A percentile compares a stretch with the other conserved stretches of the same genome.
Evolutionary conservation across 1,140 invertebrate genomes (phyloP).

Genomic region (Bombus superbus): DNA sequence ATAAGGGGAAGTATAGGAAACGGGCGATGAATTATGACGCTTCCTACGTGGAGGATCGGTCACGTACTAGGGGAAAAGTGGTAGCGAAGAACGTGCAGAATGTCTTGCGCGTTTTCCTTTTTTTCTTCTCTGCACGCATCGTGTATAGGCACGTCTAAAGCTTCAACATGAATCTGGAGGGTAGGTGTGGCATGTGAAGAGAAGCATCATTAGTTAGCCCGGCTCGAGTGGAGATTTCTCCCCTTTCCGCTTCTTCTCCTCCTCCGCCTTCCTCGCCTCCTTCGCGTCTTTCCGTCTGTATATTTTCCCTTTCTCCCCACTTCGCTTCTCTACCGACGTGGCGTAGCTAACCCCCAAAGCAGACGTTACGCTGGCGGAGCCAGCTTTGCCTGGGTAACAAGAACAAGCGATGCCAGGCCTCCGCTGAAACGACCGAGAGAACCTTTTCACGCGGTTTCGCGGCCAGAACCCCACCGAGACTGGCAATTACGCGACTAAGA

Average conservation of each 20-base stretch:
- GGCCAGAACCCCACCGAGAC: background rate
- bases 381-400: slow-evolving; percentile 28
- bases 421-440: slow-evolving; percentile 20
- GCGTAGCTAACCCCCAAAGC: slow-evolving; percentile 22
- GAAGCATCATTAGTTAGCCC: slow-evolving; percentile 75
- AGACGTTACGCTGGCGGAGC: slow-evolving; percentile 4
- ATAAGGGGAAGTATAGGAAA: background rate
- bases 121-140: slow-evolving; percentile 18
- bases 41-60: slow-evolving; percentile 22
- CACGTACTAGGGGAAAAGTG: background rate
- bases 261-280: slow-evolving; percentile 42
- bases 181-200: slow-evolving; percentile 63
- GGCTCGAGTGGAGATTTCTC: slow-evolving; percentile 61
- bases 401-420: slow-evolving; percentile 25
- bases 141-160: slow-evolving; percentile 64
- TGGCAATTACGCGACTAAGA: slow-evolving; percentile 34
- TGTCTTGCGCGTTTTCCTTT: slow-evolving; percentile 31
- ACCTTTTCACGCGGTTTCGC: slow-evolving; percentile 32
- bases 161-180: slow-evolving; percentile 61
- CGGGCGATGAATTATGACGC: slow-evolving; percentile 42
- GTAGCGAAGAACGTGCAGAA: slow-evolving; percentile 33
- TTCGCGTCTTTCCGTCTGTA: slow-evolving; percentile 23
- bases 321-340: background rate
- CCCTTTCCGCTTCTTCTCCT: slow-evolving; percentile 37
- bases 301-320: background rate